Percentiles rank a stretch among this genome's conserved stretches.
phyloP scores from a whole-genome alignment of 2,113 vertebrate genomes.

The Istiophorus platypterus region DNA sequence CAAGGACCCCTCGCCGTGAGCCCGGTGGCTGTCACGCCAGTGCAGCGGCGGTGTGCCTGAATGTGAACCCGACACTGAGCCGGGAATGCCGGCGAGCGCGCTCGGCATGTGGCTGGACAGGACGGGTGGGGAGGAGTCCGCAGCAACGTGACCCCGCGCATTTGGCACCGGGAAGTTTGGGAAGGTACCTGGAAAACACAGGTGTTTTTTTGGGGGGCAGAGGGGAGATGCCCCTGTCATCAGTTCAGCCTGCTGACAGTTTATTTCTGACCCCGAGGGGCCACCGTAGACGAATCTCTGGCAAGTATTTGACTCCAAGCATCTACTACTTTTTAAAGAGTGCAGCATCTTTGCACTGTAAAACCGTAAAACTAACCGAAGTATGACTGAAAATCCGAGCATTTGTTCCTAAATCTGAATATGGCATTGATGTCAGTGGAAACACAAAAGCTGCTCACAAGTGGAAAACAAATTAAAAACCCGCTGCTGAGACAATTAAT shows the following conservation, averaged over 20 bases:
- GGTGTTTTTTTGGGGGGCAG: not conserved
- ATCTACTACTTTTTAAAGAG: no score
- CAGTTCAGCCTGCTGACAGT: not conserved
- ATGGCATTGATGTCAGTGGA: not conserved
- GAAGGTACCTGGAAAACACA: not conserved
- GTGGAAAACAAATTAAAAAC: no score
- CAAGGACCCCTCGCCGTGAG: not conserved
- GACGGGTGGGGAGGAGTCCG: conserved; percentile 45
- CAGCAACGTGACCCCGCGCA: conserved; percentile 30
- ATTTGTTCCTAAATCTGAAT: no score
- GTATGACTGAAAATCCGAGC: no score
- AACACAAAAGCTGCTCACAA: not conserved
- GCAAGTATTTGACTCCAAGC: not conserved
- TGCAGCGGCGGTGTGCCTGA: conserved; percentile 24
- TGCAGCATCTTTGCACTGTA: no score
- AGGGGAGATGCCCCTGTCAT: not conserved
- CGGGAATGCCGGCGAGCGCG: conserved; percentile 56
- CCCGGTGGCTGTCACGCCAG: conserved; percentile 18
- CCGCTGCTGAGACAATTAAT: no score
- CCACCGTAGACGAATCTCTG: not conserved
- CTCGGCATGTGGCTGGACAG: conserved; percentile 63
- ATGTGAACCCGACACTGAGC: conserved; percentile 66
- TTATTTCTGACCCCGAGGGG: not conserved
- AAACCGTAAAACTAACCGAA: no score
- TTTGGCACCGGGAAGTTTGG: not conserved